Conservation (phyloP, 2,888 invertebrate species). For the Arge pagana region DNA sequence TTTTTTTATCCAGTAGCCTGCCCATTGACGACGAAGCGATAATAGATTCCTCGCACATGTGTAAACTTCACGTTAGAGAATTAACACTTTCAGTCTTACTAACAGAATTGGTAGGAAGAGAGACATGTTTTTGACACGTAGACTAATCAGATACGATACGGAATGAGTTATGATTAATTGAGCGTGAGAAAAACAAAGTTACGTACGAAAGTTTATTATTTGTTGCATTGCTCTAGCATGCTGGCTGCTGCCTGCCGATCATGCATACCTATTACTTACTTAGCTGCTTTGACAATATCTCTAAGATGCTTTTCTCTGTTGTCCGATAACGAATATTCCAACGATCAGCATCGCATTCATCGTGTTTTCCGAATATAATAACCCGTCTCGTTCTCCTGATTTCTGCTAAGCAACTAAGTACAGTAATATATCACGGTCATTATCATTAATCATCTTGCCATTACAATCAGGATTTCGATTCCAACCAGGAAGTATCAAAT, state of each 20-base stretch:
- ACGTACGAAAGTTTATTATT: slow-evolving; percentile 41
- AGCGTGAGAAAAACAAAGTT: slow-evolving; percentile 23
- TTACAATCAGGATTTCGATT: no score
- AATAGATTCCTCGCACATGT: no score
- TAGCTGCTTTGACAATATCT: slow-evolving; percentile 26
- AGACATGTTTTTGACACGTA: slow-evolving; percentile 32
- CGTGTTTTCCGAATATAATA: slow-evolving; percentile 35
- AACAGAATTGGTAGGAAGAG: slow-evolving; percentile 34
- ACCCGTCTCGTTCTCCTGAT: no score
- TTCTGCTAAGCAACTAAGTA: slow-evolving; percentile 12
- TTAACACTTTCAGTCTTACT: no score
- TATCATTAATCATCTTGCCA: background rate
- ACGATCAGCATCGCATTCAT: background rate
- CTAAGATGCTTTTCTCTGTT: slow-evolving; percentile 21
- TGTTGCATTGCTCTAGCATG: slow-evolving; percentile 55
- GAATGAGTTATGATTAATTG: background rate
- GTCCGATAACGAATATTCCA: slow-evolving; percentile 1
- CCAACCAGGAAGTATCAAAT: no score
- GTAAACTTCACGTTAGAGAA: no score
- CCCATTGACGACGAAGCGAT: no score
- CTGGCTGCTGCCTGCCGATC: slow-evolving; percentile 55
- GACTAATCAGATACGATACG: slow-evolving; percentile 32
- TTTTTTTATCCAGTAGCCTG: no score
- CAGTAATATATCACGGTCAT: background rate
- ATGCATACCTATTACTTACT: slow-evolving; percentile 41